These are phyloP conservation scores for Petrocephalus sullivani DNA, from an alignment of 2,797 vertebrate genomes.

Conservation along the genomic window DNA sequence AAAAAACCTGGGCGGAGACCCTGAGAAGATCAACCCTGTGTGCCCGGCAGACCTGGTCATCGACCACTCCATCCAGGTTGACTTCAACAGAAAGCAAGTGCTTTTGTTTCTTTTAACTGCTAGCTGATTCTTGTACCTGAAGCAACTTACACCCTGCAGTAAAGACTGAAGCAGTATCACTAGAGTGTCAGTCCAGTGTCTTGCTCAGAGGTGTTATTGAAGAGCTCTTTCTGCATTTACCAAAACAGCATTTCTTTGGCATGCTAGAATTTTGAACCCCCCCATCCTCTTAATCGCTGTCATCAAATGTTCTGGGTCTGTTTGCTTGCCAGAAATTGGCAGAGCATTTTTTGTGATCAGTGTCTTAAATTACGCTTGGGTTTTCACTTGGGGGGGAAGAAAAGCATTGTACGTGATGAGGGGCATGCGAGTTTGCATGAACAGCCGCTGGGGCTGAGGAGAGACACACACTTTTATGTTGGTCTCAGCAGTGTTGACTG, in stretches of 20 bases:
- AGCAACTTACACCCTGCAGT: not conserved
- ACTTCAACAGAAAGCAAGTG: conserved; percentile 87
- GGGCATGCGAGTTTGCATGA: not conserved
- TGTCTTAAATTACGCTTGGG: not conserved
- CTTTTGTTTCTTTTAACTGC: not conserved
- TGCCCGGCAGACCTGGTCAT: conserved; percentile 95
- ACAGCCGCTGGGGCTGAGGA: not conserved
- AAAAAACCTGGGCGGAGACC: conserved; percentile 80
- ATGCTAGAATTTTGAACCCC: not conserved
- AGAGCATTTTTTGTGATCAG: not conserved
- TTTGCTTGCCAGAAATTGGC: not conserved
- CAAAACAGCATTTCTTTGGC: not conserved
- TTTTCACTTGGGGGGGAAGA: not conserved
- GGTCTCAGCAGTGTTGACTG: not conserved
- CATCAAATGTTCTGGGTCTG: not conserved
- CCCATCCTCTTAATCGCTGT: not conserved
- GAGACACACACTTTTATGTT: not conserved
- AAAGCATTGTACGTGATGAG: not conserved
- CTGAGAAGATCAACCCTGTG: conserved; percentile 90
- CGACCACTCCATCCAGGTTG: conserved; percentile 97
- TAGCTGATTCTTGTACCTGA: not conserved
- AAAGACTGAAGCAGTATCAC: too few species aligned
- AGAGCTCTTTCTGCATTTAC: not conserved
- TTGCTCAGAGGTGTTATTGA: not conserved
- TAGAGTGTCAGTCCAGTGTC: not conserved